Evolutionary conservation across 2,797 vertebrate species (phyloP).

Genomic region (Protosalanx chinensis): DNA sequence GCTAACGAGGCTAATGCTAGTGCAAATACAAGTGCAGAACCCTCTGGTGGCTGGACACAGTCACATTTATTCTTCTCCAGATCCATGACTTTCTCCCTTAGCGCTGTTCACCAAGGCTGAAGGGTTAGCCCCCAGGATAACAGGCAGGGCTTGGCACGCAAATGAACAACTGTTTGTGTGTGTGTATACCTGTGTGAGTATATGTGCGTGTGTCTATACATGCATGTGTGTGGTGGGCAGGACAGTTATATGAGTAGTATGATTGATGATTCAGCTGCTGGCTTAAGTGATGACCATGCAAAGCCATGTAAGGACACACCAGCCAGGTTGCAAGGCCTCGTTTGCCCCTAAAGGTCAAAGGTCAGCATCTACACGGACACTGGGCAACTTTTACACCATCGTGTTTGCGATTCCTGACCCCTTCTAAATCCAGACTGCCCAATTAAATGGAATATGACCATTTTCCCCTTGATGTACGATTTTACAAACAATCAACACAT

Average conservation of each 20-base stretch:
- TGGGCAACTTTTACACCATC: neutral
- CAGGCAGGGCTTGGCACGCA: no score
- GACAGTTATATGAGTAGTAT: conserved; percentile 57
- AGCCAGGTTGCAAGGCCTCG: conserved; percentile 21
- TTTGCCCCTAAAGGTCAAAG: conserved; percentile 2
- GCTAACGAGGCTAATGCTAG: no score
- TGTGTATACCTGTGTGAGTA: neutral
- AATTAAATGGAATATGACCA: neutral
- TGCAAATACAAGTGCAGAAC: no score
- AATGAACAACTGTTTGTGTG: no score
- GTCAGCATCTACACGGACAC: neutral
- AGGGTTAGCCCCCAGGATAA: no score
- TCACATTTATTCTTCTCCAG: no score
- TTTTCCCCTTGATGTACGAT: neutral
- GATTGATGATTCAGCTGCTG: conserved; percentile 66
- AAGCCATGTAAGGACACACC: conserved; percentile 54
- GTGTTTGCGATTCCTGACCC: neutral
- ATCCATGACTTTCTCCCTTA: no score
- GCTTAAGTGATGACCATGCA: conserved; percentile 21
- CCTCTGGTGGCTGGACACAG: no score
- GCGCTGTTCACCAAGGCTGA: no score
- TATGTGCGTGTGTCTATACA: neutral
- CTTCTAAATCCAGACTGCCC: neutral
- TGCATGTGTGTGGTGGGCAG: neutral
- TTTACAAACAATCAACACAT: conserved; percentile 5